Evolutionary conservation across 2,113 vertebrate species (phyloP).

Genomic region (Ceyx cyanopectus): DNA sequence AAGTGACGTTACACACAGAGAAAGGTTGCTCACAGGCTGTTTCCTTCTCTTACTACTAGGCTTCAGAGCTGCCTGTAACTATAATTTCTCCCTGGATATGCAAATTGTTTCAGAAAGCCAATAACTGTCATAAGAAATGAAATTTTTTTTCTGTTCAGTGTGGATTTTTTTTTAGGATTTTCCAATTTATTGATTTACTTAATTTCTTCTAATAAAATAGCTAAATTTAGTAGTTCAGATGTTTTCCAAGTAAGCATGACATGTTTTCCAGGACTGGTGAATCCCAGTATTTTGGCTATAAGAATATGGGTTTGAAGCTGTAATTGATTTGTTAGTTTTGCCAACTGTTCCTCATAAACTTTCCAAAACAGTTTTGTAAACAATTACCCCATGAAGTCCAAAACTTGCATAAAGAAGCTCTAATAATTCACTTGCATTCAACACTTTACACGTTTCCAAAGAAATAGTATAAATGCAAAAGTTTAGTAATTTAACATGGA

Average conservation of each 20-base stretch:
- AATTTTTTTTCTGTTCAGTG: neutral
- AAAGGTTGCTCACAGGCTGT: neutral
- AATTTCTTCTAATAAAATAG: neutral
- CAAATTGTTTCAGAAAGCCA: conserved; percentile 14
- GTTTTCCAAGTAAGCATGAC: neutral
- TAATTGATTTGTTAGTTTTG: neutral
- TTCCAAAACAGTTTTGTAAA: neutral
- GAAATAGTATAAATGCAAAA: neutral
- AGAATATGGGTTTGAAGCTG: neutral
- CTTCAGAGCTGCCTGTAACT: neutral
- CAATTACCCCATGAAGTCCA: neutral
- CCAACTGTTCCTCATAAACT: neutral
- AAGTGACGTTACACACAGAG: conserved; percentile 14
- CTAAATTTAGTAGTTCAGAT: neutral
- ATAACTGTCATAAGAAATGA: neutral
- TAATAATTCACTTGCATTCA: neutral
- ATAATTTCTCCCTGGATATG: neutral
- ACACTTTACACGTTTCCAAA: neutral
- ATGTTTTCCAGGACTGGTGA: neutral
- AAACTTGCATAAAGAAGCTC: neutral
- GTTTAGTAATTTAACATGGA: neutral
- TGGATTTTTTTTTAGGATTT: neutral
- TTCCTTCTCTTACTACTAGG: neutral
- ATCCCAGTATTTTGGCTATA: neutral
- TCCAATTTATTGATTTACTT: neutral